Percentiles rank a stretch among this genome's conserved stretches.
Conservation (phyloP, 2,797 vertebrate species). For the Tapera naevia region DNA sequence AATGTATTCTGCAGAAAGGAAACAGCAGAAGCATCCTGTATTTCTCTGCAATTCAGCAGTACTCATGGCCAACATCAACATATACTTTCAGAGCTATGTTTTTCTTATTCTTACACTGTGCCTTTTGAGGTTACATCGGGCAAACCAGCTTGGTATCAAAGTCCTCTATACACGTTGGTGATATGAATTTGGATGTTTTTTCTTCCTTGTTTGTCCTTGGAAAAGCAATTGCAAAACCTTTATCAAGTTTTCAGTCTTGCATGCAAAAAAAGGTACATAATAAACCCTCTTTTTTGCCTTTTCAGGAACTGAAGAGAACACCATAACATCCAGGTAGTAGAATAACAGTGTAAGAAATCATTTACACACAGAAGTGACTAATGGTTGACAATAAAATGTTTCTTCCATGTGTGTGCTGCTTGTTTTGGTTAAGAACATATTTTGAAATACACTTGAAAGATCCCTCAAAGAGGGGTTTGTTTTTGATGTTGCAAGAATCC, state of each 20-base stretch:
- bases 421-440: slow-evolving; percentile 38
- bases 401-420: not conserved
- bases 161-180: slow-evolving; percentile 39
- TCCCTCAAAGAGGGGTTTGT: slow-evolving; percentile 26
- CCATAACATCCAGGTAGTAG: slow-evolving; percentile 11
- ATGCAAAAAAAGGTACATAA: slow-evolving; percentile 41
- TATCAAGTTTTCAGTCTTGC: slow-evolving; percentile 19
- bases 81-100: slow-evolving; percentile 68
- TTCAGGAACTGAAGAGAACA: slow-evolving; percentile 39
- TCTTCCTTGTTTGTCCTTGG: slow-evolving; percentile 56
- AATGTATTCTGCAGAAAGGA: slow-evolving; percentile 70
- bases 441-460: slow-evolving; percentile 49
- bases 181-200: slow-evolving; percentile 54
- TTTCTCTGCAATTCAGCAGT: slow-evolving; percentile 76
- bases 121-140: slow-evolving; percentile 58
- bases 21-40: slow-evolving; percentile 76
- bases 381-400: slow-evolving; percentile 26
- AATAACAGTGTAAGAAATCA: slow-evolving; percentile 27
- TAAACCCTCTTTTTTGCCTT: slow-evolving; percentile 30
- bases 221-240: slow-evolving; percentile 38
- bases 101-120: slow-evolving; percentile 67
- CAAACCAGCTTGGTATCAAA: slow-evolving; percentile 57
- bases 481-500: slow-evolving; percentile 59
- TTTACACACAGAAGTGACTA: slow-evolving; percentile 24
- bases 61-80: slow-evolving; percentile 75